phyloP scores from a whole-genome alignment of 2,888 invertebrate species.

The Polyommatus iphigenia region DNA sequence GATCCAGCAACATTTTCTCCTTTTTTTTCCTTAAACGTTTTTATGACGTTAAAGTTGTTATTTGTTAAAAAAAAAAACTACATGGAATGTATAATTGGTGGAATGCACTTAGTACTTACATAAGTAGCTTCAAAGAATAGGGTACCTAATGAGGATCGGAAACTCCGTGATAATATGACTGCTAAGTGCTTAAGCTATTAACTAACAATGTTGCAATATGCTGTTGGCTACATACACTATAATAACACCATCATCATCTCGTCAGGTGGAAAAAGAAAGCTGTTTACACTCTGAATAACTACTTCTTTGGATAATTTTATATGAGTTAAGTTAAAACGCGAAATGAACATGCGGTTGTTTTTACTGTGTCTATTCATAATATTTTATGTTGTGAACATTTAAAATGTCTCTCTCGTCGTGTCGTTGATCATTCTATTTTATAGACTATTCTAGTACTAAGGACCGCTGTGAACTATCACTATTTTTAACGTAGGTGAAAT shows the following conservation, averaged over 20 bases:
- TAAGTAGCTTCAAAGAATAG: too few species aligned
- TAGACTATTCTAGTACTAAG: neutral
- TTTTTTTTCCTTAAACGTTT: neutral
- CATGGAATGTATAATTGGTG: neutral
- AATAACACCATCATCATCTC: neutral
- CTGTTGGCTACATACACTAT: neutral
- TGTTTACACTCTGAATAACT: neutral
- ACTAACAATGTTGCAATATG: neutral
- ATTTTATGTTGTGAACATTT: neutral
- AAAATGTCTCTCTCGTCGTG: neutral
- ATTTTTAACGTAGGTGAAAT: neutral
- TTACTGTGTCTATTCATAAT: too few species aligned
- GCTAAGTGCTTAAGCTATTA: neutral
- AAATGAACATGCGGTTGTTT: too few species aligned
- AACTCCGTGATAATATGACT: neutral
- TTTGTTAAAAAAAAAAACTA: neutral
- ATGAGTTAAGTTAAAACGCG: neutral
- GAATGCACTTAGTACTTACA: neutral
- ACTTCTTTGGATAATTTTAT: neutral
- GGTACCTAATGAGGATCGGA: too few species aligned
- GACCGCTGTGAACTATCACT: slow-evolving; percentile 11
- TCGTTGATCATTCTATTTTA: neutral
- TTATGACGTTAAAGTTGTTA: neutral
- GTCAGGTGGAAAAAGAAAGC: neutral
- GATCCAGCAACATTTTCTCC: neutral